A percentile compares a stretch with the other conserved stretches of the same genome.
phyloP scores from a whole-genome alignment of 2,797 vertebrate genomes.

The Tinamus major region DNA sequence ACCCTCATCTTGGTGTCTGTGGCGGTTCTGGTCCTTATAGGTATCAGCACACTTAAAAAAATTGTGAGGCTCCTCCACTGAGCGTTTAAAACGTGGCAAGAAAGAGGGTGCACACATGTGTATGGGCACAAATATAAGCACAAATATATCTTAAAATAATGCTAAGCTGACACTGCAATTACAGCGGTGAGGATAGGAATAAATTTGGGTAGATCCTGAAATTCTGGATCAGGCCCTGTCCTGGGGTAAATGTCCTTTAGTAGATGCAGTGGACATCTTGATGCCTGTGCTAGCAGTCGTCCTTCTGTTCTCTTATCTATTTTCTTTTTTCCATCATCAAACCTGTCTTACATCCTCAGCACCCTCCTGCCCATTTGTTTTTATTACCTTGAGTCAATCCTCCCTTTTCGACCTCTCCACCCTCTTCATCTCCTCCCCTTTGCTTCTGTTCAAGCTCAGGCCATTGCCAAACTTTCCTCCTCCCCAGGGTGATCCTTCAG shows the following conservation, averaged over 20 bases:
- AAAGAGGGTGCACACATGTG: too few relatives aligned
- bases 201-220: background rate
- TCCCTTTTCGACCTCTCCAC: background rate
- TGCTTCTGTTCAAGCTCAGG: background rate
- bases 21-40: too few relatives aligned
- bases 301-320: background rate
- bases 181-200: background rate
- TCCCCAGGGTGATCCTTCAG: background rate
- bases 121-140: too few relatives aligned
- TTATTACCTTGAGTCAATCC: background rate
- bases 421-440: background rate
- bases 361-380: background rate
- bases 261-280: background rate
- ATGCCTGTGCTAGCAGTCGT: accelerated
- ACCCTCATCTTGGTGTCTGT: background rate
- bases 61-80: background rate
- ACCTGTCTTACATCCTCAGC: background rate
- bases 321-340: background rate
- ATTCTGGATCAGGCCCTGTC: background rate
- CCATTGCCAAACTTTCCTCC: background rate
- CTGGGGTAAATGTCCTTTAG: background rate
- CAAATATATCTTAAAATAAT: accelerated
- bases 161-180: accelerated
- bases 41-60: background rate
- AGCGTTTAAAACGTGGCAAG: too few relatives aligned